Evolutionary conservation across 1,140 invertebrate species (phyloP).

Genomic region (Zaprionus taronus): DNA sequence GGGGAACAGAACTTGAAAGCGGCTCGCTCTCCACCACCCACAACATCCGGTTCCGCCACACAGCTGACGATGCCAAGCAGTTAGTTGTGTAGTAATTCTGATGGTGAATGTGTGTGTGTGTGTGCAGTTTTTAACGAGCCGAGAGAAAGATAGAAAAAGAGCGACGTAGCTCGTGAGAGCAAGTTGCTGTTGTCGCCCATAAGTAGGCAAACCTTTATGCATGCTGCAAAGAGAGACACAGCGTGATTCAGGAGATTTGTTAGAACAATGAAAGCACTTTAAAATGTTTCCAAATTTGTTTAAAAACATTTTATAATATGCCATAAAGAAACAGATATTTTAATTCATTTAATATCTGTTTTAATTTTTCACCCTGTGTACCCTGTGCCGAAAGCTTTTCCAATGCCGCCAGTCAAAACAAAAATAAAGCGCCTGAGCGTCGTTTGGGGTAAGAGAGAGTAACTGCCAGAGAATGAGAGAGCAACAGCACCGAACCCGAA

Average conservation of each 20-base stretch:
- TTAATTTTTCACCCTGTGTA: neutral
- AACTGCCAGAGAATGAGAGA: slow-evolving; percentile 4
- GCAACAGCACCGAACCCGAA: slow-evolving; percentile 23
- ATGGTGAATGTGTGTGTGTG: slow-evolving; percentile 1
- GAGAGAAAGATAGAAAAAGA: slow-evolving; percentile 11
- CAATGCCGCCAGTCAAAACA: slow-evolving; percentile 49
- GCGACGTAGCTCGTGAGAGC: neutral
- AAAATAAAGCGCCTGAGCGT: slow-evolving; percentile 30
- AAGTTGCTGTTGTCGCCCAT: neutral
- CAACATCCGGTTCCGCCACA: slow-evolving; percentile 52
- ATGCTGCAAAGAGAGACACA: slow-evolving; percentile 17
- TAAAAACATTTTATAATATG: neutral
- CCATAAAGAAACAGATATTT: neutral
- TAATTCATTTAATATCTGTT: neutral
- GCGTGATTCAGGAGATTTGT: neutral
- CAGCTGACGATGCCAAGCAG: slow-evolving; percentile 44
- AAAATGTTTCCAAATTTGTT: neutral
- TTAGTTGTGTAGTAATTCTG: slow-evolving; percentile 14
- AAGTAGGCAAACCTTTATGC: slow-evolving; percentile 24
- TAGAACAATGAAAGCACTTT: neutral
- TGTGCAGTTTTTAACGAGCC: slow-evolving; percentile 17
- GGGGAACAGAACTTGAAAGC: slow-evolving; percentile 39
- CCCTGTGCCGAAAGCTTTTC: slow-evolving; percentile 37
- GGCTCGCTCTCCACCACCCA: slow-evolving; percentile 24
- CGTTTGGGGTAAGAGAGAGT: slow-evolving; percentile 16